phyloP scores from a whole-genome alignment of 2,888 invertebrate genomes.

The Augochlorella aurata region DNA sequence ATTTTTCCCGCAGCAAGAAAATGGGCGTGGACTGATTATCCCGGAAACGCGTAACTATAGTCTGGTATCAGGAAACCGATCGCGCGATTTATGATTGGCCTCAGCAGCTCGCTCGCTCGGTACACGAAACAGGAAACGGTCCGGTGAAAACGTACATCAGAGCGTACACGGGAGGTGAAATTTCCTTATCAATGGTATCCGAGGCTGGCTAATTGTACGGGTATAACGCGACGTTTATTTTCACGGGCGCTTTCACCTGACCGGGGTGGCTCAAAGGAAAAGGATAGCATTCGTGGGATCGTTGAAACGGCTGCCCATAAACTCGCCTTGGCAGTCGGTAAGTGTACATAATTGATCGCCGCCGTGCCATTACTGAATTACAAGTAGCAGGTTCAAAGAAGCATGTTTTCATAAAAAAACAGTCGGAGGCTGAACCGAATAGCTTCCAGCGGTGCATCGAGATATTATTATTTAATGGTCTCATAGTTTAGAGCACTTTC shows the following conservation, averaged over 20 bases:
- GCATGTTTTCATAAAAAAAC: not conserved
- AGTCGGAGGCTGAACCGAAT: too few relatives aligned
- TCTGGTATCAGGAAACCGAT: conserved; percentile 43
- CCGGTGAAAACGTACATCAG: conserved; percentile 22
- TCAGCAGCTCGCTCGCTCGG: not conserved
- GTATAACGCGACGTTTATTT: conserved; percentile 13
- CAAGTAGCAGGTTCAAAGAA: not conserved
- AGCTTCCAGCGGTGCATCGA: not conserved
- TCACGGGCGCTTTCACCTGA: conserved; percentile 26
- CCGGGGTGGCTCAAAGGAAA: conserved; percentile 1
- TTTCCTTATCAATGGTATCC: conserved; percentile 36
- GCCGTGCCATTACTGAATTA: not conserved
- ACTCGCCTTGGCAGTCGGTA: not conserved
- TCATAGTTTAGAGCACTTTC: not conserved
- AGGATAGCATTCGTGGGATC: not conserved
- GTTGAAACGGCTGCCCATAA: not conserved
- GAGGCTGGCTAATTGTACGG: conserved; percentile 1
- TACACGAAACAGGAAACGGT: conserved; percentile 35
- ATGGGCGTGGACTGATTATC: conserved; percentile 43
- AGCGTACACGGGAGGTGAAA: conserved; percentile 46
- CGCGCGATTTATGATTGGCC: conserved; percentile 41
- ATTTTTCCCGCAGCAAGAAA: conserved; percentile 20
- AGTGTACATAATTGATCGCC: not conserved
- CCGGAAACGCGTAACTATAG: conserved; percentile 46
- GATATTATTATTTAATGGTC: not conserved